Evolutionary conservation across 2,113 vertebrate genomes (phyloP).

Genomic region (Macheiramphus alcinus): DNA sequence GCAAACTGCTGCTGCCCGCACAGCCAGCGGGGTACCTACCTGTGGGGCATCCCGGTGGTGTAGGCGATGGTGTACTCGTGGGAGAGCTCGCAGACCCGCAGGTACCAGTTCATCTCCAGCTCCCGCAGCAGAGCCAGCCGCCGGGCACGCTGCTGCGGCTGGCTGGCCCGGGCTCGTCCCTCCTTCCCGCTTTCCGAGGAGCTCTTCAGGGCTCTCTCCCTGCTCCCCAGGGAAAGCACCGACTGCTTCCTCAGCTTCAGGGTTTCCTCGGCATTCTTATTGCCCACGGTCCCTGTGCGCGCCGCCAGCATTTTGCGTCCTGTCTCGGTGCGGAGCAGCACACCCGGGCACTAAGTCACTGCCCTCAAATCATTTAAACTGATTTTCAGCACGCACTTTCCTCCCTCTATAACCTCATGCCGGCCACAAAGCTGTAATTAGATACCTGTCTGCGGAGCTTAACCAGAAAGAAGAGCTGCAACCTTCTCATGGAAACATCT

Average conservation of each 20-base stretch:
- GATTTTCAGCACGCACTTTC: constrained; percentile 45
- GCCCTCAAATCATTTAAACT: constrained; percentile 41
- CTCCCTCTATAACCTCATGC: constrained; percentile 79
- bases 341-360: neutral
- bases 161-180: constrained; percentile 18
- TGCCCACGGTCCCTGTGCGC: constrained; percentile 78
- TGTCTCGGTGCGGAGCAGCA: neutral
- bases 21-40: constrained; percentile 61
- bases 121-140: constrained; percentile 81
- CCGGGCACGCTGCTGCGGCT: constrained; percentile 66
- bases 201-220: constrained; percentile 71
- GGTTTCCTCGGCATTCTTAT: constrained; percentile 66
- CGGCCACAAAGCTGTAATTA: constrained; percentile 80
- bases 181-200: constrained; percentile 75
- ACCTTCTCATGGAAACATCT: constrained; percentile 68
- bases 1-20: fast-evolving
- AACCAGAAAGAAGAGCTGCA: constrained; percentile 63
- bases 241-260: constrained; percentile 79
- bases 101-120: constrained; percentile 92
- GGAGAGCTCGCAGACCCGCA: constrained; percentile 83
- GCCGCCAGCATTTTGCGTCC: constrained; percentile 82
- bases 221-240: constrained; percentile 73
- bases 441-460: constrained; percentile 71
- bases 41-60: constrained; percentile 90
- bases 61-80: constrained; percentile 80